Base-by-base conservation (phyloP, 2,888 invertebrate species). In the Megamerina dolium region DNA sequence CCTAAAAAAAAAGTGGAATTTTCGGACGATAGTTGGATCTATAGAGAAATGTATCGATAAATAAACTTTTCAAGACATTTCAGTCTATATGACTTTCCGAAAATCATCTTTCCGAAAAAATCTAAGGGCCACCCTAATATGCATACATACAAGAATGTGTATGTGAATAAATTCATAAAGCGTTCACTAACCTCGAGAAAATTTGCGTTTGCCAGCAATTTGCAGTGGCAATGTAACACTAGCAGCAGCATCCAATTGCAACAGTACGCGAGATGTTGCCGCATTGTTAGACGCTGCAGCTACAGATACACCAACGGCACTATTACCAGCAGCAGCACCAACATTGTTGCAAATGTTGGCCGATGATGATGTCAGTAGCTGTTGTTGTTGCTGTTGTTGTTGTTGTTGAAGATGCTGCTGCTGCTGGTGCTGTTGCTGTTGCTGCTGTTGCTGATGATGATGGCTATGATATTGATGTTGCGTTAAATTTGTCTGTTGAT, bases 221-320 rank as follows among this genome's bases (percentile, higher is more conserved):
- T 83, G 79, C 59, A 87, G 80, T 53, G 82, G 81, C 64, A 87
- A 81, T 18, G 82, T 81, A 58, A 85, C 83, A n/a, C 86, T 86
- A 10, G 82, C 50, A 37, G 85, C 86, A 8, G 83, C 45, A 32
- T 83, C 81, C 56, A 86, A 79, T 68, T 85, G 85, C 60, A 86
- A 79, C 58, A 82, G 77, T 52, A 85, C 83, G 46, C 84, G 79
- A 33, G 60, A 50, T 39, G 52, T 30, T 16, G 38, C 23, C 5
- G 37, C 12, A 14, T 29, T 19, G 10, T n/a, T n/a, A n/a, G 30
- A 38, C 8, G 47, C 45, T 44, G 56, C 41, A 33, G 52, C 52
- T 31, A 51, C 52, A 8, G 51, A 37, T 6, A 14, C 9, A 9
- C 18, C 17, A 27, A 29, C 29, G 26, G 30, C 13, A 10, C 16